A percentile compares a stretch with the other conserved stretches of the same genome.
These are phyloP conservation scores for Periplaneta americana DNA, from an alignment of 1,140 invertebrate species.

Conservation along the genomic window DNA sequence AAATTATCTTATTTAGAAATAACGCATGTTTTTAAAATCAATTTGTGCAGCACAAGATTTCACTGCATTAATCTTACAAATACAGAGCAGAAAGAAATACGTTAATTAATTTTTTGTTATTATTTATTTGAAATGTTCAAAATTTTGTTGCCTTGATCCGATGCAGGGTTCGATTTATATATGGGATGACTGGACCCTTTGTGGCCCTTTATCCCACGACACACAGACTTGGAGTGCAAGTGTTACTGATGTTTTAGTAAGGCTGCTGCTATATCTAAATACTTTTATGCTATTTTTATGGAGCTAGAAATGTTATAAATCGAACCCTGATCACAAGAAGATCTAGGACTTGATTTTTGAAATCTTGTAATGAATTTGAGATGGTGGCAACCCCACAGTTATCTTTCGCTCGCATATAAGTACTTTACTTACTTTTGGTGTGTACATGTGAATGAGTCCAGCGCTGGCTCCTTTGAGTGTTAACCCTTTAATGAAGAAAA, in stretches of 20 bases:
- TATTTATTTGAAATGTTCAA: background rate
- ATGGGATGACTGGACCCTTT: background rate
- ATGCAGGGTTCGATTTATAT: background rate
- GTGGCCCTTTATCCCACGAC: background rate
- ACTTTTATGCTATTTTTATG: background rate
- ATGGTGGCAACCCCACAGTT: background rate
- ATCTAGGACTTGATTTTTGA: background rate
- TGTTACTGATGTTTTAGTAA: background rate
- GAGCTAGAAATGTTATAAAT: background rate
- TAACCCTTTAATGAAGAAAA: slow-evolving; percentile 90
- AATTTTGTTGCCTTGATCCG: background rate
- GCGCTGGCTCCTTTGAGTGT: slow-evolving; percentile 83
- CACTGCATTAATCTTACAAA: background rate
- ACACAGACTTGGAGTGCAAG: background rate
- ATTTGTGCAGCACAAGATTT: background rate
- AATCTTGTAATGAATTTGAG: background rate
- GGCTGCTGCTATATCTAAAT: background rate
- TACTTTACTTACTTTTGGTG: slow-evolving; percentile 63
- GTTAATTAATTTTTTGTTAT: background rate
- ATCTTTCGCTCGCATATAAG: background rate
- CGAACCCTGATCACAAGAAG: background rate
- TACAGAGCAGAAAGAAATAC: background rate
- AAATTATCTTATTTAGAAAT: background rate
- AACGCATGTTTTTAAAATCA: background rate
- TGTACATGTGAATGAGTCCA: slow-evolving; percentile 88